Conservation (phyloP, 1,140 invertebrate species). For the Zeugodacus cucurbitae region DNA sequence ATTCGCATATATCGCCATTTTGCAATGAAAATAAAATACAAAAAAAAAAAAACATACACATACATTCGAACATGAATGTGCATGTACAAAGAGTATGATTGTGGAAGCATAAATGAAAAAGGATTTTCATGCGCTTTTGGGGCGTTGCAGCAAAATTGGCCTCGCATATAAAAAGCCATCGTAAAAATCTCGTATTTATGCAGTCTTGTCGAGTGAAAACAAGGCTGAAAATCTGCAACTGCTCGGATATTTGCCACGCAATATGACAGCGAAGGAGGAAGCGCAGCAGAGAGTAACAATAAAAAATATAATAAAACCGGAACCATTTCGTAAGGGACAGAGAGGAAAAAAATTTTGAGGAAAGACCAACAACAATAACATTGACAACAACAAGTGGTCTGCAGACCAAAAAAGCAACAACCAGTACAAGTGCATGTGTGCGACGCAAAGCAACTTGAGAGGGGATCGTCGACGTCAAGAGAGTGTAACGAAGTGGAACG, state of each 20-base stretch:
- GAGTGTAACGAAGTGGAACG: background rate
- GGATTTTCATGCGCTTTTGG: background rate
- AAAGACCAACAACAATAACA: background rate
- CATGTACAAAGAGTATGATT: background rate
- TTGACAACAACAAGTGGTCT: background rate
- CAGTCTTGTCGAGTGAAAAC: background rate
- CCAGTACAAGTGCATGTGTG: background rate
- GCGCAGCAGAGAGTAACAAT: background rate
- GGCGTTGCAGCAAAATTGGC: slow-evolving; percentile 18
- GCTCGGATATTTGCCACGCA: background rate
- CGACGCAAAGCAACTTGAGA: background rate
- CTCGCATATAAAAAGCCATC: background rate
- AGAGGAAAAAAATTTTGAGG: background rate
- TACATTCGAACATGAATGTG: background rate
- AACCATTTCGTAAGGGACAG: background rate
- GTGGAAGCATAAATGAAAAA: background rate
- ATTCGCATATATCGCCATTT: too few relatives aligned
- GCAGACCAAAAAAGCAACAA: background rate
- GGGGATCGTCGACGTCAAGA: background rate
- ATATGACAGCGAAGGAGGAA: background rate
- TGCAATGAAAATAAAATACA: background rate
- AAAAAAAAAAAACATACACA: background rate
- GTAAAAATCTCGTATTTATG: slow-evolving; percentile 23
- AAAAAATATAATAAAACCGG: slow-evolving; percentile 1
- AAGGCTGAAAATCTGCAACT: background rate